Evolutionary conservation across 2,113 vertebrate species (phyloP).

Genomic region (Toxotes chatareus): DNA sequence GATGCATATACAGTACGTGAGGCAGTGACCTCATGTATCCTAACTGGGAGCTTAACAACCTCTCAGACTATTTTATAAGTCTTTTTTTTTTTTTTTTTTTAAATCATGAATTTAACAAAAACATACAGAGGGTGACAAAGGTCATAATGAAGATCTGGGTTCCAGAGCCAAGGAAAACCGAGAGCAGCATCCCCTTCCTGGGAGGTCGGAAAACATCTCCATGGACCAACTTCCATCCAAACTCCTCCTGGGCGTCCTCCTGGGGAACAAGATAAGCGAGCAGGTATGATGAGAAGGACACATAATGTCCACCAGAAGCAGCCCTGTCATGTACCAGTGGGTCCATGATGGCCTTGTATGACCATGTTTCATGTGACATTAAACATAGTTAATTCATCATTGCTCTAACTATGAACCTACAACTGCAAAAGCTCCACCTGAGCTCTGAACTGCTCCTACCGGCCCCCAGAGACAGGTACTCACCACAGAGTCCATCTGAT

Average conservation of each 20-base stretch:
- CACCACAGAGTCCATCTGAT: conserved; percentile 92
- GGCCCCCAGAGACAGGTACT: conserved; percentile 26
- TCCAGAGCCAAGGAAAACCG: conserved; percentile 93
- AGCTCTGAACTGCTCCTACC: not conserved
- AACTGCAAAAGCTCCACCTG: not conserved
- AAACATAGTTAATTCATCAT: not conserved
- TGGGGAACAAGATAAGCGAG: conserved; percentile 50
- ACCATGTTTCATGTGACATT: not conserved
- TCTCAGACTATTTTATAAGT: not conserved
- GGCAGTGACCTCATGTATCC: no score
- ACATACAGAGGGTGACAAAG: conserved; percentile 95
- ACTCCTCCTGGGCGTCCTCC: conserved; percentile 97
- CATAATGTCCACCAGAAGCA: not conserved
- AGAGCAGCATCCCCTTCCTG: conserved; percentile 94
- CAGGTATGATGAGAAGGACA: not conserved
- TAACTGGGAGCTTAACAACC: no score
- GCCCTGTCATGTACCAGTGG: not conserved
- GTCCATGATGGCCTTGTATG: no score
- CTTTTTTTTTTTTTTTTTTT: not conserved
- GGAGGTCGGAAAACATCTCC: conserved; percentile 95
- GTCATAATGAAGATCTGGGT: conserved; percentile 97
- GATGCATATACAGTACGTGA: no score
- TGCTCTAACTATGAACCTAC: not conserved
- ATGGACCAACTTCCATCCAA: conserved; percentile 96
- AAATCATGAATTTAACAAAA: not conserved